These are phyloP conservation scores for Copsychus sechellarum DNA, from an alignment of 2,113 vertebrate species.

Conservation along the genomic window DNA sequence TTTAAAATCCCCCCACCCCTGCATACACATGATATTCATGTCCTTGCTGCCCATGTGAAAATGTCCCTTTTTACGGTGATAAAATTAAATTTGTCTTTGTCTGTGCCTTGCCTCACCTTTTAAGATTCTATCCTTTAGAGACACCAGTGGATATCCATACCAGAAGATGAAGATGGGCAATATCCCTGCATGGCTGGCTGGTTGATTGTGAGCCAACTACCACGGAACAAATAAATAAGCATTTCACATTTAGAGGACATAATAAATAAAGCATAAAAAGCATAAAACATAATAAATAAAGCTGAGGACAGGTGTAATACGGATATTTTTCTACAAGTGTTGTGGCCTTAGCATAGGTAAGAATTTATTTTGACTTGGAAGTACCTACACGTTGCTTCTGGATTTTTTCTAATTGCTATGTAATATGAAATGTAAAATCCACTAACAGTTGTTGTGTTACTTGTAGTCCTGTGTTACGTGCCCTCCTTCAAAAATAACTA, in stretches of 20 bases:
- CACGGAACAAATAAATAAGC: slow-evolving; percentile 51
- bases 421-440: not conserved
- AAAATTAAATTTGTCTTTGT: slow-evolving; percentile 80
- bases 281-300: not conserved
- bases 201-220: not conserved
- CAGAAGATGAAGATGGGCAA: slow-evolving; percentile 10
- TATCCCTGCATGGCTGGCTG: not conserved
- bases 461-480: accelerated
- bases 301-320: not conserved
- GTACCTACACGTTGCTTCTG: not conserved
- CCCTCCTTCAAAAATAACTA: not conserved
- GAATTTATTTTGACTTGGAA: slow-evolving; percentile 1
- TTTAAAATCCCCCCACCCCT: slow-evolving; percentile 70
- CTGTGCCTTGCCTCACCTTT: slow-evolving; percentile 68
- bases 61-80: slow-evolving; percentile 79
- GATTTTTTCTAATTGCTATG: not conserved
- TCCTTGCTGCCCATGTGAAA: slow-evolving; percentile 79
- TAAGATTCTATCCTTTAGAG: slow-evolving; percentile 70
- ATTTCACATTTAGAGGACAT: slow-evolving; percentile 27
- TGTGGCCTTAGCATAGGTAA: not conserved
- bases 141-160: slow-evolving; percentile 9
- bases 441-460: not conserved
- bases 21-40: slow-evolving; percentile 78
- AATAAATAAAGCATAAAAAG: too few relatives aligned
- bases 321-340: not conserved